Base-by-base conservation (phyloP, 1,140 invertebrate species). In the Stenopsyche tienmushanensis region DNA sequence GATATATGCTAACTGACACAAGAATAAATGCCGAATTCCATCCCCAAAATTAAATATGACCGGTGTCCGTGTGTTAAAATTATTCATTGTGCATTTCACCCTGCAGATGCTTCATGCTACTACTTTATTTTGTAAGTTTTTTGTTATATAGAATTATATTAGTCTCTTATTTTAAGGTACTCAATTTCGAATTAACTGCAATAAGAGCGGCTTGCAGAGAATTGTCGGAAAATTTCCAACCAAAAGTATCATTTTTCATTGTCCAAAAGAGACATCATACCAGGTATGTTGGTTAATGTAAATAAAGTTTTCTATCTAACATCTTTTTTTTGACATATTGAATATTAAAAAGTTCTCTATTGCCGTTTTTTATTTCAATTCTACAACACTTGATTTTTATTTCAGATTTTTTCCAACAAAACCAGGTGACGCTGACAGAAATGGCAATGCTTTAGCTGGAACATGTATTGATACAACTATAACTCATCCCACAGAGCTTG, bases 251-350 rank as follows among this genome's bases (percentile, higher is more conserved):
- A 21, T 94, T 93, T 72, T 72, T 96, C 1, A 88, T 96, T 3
- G 93, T 96, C 0, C 93, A 96, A 71, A 97, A 96, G 77, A 34
- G 93, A 3, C 94, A 97, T 80, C 93, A 95, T 70, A 91, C 92
- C 1, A 82, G 89, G 71, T 89, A 73, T 47, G 18, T 47, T 47
- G 7, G 13, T 13, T 34, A 34, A 34, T 34, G 5, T 34, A 7
- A 34, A 7, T n/a, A n/a, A n/a, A n/a, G n/a, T 47, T 47, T 8
- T 15, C 44, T 7, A 15, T 47, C 17, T 8, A 18, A 47, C 5
- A 15, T 47, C 5, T 47, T 8, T 13, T 47, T 47, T 20, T 47
- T 8, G n/a, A n/a, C n/a, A n/a, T n/a, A n/a, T n/a, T n/a, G n/a
- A n/a, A n/a, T n/a, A n/a, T n/a, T n/a, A n/a, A n/a, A n/a, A n/a